These are phyloP conservation scores for Dascillus cervinus DNA, from an alignment of 2,888 invertebrate genomes.

Conservation along the genomic window DNA sequence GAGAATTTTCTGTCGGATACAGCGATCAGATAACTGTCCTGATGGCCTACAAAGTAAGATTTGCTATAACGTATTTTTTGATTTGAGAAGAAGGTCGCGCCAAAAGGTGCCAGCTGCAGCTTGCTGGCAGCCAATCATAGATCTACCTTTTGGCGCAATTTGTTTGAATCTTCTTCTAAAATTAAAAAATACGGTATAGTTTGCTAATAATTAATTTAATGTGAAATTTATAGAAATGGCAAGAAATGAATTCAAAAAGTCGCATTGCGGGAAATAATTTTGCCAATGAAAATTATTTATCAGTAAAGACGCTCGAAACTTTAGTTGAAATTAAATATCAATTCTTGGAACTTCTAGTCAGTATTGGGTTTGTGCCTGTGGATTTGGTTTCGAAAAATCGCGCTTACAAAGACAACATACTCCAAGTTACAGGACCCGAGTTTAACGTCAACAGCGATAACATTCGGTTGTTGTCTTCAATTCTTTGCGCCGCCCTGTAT, in stretches of 20 bases:
- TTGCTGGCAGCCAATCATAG: too few species aligned
- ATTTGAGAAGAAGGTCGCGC: too few species aligned
- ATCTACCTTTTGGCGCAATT: too few species aligned
- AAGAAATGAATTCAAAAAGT: constrained; percentile 59
- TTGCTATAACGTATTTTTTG: constrained; percentile 7
- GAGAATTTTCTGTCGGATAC: constrained; percentile 66
- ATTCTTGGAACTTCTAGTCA: constrained; percentile 63
- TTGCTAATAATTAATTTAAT: constrained; percentile 1
- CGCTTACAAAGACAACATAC: constrained; percentile 56
- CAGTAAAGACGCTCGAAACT: constrained; percentile 72
- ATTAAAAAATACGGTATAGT: too few species aligned
- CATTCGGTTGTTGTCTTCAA: constrained; percentile 66
- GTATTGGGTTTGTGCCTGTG: constrained; percentile 72
- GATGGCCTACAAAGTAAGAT: constrained; percentile 69
- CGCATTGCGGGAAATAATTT: constrained; percentile 67
- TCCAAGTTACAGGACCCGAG: constrained; percentile 56
- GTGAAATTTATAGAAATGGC: constrained; percentile 59
- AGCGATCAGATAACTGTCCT: constrained; percentile 88
- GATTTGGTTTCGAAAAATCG: constrained; percentile 50
- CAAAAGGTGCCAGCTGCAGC: too few species aligned
- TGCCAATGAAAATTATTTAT: constrained; percentile 78
- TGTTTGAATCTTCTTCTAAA: too few species aligned
- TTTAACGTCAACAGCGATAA: constrained; percentile 60
- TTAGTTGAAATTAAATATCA: constrained; percentile 83
- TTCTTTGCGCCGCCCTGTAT: constrained; percentile 86